Percentiles rank a stretch among this genome's conserved stretches.
phyloP scores from a whole-genome alignment of 2,888 invertebrate genomes.

The Bellardia pandia region DNA sequence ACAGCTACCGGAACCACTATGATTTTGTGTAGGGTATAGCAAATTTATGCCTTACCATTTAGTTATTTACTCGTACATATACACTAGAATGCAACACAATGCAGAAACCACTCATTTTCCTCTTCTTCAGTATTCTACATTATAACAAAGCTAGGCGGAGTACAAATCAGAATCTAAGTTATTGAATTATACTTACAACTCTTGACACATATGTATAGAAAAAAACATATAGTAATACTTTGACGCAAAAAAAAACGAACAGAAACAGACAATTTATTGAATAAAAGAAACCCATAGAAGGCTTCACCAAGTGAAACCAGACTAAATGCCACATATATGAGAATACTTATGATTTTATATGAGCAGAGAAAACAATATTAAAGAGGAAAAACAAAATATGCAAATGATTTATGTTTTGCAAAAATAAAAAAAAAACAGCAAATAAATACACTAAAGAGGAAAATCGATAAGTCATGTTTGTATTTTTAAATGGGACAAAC shows the following conservation, averaged over 20 bases:
- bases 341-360: slow-evolving; percentile 15
- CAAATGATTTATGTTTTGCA: slow-evolving; percentile 30
- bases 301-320: background rate
- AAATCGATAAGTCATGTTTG: slow-evolving; percentile 33
- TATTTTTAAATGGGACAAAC: background rate
- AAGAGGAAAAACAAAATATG: slow-evolving; percentile 33
- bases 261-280: background rate
- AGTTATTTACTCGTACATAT: no score
- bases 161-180: background rate
- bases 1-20: no score
- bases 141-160: background rate
- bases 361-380: slow-evolving; percentile 26
- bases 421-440: background rate
- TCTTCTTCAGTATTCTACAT: background rate
- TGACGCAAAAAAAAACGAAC: background rate
- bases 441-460: background rate
- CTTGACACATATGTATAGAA: slow-evolving; percentile 26
- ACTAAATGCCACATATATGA: slow-evolving; percentile 21
- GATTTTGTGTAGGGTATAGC: no score
- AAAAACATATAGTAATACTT: background rate
- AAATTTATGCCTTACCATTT: no score
- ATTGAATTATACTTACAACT: slow-evolving; percentile 7
- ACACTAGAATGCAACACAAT: no score
- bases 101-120: background rate
- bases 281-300: background rate